Percentiles rank a stretch among this genome's conserved stretches.
phyloP scores from a whole-genome alignment of 1,140 invertebrate genomes.

The Halesus radiatus region DNA sequence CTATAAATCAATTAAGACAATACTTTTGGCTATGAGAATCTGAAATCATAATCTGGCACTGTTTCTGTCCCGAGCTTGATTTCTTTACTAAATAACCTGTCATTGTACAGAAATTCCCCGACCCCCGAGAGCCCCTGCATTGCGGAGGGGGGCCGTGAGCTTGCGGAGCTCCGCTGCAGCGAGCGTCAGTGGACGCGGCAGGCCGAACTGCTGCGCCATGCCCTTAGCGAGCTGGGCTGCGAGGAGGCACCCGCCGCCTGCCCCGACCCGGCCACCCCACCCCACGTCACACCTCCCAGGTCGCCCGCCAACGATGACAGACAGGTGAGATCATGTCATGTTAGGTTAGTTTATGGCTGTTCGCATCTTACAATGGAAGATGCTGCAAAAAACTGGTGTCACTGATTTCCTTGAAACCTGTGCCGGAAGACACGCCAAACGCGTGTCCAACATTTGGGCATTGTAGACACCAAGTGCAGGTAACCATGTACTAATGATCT shows the following conservation, averaged over 20 bases:
- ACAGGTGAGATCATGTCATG: conserved; percentile 38
- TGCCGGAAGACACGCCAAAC: too few relatives aligned
- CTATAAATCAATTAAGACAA: too few relatives aligned
- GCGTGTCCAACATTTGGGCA: too few relatives aligned
- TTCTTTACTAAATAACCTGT: neutral
- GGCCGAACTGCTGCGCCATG: conserved; percentile 84
- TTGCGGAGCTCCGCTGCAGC: conserved; percentile 76
- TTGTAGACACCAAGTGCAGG: too few relatives aligned
- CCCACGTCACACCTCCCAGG: conserved; percentile 63
- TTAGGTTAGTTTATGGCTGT: conserved; percentile 16
- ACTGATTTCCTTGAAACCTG: too few relatives aligned
- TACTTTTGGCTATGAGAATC: too few relatives aligned
- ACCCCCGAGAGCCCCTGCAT: conserved; percentile 62
- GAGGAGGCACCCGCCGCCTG: conserved; percentile 89
- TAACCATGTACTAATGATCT: too few relatives aligned
- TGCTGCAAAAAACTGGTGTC: too few relatives aligned
- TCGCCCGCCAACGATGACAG: conserved; percentile 48
- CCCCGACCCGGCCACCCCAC: conserved; percentile 72
- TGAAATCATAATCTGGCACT: too few relatives aligned
- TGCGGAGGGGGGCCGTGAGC: conserved; percentile 62
- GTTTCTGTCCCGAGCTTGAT: too few relatives aligned
- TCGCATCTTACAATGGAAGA: too few relatives aligned
- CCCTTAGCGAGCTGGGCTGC: conserved; percentile 87
- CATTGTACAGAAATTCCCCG: conserved; percentile 63
- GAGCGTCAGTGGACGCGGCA: conserved; percentile 86